A percentile compares a stretch with the other conserved stretches of the same genome.
phyloP scores from a whole-genome alignment of 2,113 vertebrate genomes.

The Zosterops pallidus region DNA sequence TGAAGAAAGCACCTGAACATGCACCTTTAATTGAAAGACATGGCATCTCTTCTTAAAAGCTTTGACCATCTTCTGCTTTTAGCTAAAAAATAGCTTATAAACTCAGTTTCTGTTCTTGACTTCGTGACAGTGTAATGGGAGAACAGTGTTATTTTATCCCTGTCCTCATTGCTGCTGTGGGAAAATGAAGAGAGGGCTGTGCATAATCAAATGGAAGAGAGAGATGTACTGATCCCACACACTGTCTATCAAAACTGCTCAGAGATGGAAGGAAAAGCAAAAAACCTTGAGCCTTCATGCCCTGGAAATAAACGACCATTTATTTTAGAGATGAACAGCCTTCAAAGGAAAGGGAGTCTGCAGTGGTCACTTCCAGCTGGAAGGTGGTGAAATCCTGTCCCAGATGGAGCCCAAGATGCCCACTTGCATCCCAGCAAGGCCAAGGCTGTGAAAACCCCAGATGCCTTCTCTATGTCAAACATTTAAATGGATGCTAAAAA shows the following conservation, averaged over 20 bases:
- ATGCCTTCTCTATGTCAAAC: not conserved
- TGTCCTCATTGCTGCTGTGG: not conserved
- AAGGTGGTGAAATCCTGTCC: not conserved
- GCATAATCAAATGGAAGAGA: not conserved
- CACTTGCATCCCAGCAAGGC: rapidly evolving
- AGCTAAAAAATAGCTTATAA: not conserved
- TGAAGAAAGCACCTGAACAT: not conserved
- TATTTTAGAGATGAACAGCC: not conserved
- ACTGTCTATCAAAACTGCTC: not conserved
- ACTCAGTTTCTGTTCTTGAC: not conserved
- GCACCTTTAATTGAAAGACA: not conserved
- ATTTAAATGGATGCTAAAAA: not conserved
- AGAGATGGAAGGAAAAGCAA: not conserved
- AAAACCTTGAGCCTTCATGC: not conserved
- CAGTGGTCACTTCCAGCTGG: not conserved
- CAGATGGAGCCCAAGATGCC: not conserved
- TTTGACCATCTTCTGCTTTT: not conserved
- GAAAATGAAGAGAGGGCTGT: not conserved
- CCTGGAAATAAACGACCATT: not conserved
- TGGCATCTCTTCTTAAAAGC: not conserved
- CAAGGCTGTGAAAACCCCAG: not conserved
- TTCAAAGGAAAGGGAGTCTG: not conserved
- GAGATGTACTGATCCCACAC: not conserved
- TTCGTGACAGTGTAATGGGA: not conserved
- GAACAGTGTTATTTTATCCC: not conserved